Base-by-base conservation (phyloP, 1,140 invertebrate species). In the Heliconius himera region DNA sequence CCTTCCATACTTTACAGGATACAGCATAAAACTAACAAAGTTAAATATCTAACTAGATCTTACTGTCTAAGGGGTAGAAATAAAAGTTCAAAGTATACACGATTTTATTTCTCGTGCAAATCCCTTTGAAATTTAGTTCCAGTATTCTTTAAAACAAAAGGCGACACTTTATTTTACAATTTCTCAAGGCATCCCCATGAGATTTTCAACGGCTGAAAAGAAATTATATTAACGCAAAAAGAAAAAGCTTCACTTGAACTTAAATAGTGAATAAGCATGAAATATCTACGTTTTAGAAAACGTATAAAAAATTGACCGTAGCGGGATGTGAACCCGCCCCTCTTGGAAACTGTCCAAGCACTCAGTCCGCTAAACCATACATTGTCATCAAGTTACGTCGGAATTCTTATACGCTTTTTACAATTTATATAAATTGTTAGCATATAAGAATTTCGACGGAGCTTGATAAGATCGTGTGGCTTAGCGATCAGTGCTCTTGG, bases 101-200 rank as follows among this genome's bases (percentile, higher is more conserved):
- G 3, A 66, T 26, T 66, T 66, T 26, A 66, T 66, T 66, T 66
- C 60, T 26, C n/a, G 22, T 16, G 9, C 11, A n/a, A 66, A 66
- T 66, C 60, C 60, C 26, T 26, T 66, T 66, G 9, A 56, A 66
- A 66, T n/a, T 11, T 26, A 26, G 22, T 26, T 66, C 22, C 9
- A 26, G 60, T 66, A 26, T 66, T 66, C 60, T 66, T 66, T 66
- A 66, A 66, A 66, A 66, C 60, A 66, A 66, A 60, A 66, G 60
- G 11, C 60, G 22, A 66, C 60, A 66, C 22, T 66, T 66, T 66
- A 66, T 66, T 66, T 66, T 22, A 66, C 60, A 66, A 66, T 66
- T 66, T 66, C 26, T 16, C 60, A 66, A 66, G 60, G 3, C 13
- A 66, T 66, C 60, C 60, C 60, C 60, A 29, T 16, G 22, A 22